These are phyloP conservation scores for Drosophila emarginata DNA, from an alignment of 2,888 invertebrate species.

Conservation along the genomic window DNA sequence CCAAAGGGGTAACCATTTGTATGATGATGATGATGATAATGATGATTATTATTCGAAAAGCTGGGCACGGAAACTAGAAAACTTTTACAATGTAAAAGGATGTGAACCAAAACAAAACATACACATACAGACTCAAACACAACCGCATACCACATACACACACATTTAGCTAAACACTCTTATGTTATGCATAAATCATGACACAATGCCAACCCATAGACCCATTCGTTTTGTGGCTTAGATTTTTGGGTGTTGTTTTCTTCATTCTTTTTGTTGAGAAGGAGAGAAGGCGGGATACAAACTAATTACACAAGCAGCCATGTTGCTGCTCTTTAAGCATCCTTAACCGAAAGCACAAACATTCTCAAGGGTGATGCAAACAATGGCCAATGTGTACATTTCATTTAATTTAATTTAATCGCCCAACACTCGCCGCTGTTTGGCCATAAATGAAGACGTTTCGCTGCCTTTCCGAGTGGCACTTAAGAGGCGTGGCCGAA, in stretches of 20 bases:
- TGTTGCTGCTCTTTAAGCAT: background rate
- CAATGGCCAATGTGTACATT: slow-evolving; percentile 43
- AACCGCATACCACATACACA: background rate
- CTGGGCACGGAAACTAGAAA: slow-evolving; percentile 25
- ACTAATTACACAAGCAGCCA: slow-evolving; percentile 7
- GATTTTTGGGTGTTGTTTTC: slow-evolving; percentile 8
- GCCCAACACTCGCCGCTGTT: slow-evolving; percentile 23
- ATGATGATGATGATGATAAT: background rate
- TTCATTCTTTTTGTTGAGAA: background rate
- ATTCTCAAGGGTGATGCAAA: slow-evolving; percentile 20
- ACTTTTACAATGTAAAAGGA: slow-evolving; percentile 16
- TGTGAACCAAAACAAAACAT: background rate
- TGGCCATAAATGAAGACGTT: slow-evolving; percentile 58
- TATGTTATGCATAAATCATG: slow-evolving; percentile 39
- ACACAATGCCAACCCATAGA: slow-evolving; percentile 5
- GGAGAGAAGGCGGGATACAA: background rate
- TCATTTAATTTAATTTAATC: slow-evolving; percentile 70
- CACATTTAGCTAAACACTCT: slow-evolving; percentile 6
- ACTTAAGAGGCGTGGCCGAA: slow-evolving; percentile 38
- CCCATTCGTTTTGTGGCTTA: slow-evolving; percentile 13
- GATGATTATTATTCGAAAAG: slow-evolving; percentile 19
- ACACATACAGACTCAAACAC: background rate
- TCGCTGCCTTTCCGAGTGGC: slow-evolving; percentile 32
- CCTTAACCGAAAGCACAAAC: background rate
- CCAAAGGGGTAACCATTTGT: slow-evolving; percentile 34